Evolutionary conservation across 2,113 vertebrate species (phyloP).

Genomic region (Nyctereutes procyonoides): DNA sequence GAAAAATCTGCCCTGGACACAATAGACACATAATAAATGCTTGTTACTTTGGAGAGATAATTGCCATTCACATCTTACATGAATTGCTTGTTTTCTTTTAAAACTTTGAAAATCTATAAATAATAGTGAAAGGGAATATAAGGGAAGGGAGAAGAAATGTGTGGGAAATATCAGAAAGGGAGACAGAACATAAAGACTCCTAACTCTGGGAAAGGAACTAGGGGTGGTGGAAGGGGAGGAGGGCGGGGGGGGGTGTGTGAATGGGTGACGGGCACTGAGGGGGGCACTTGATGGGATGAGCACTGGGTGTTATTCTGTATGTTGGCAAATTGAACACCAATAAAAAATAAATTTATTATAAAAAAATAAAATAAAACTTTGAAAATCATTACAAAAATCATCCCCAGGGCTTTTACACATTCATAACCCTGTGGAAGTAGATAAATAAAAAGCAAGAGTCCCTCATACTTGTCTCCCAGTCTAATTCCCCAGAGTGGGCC

Average conservation of each 20-base stretch:
- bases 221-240: no score
- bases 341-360: no score
- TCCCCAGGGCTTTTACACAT: background rate
- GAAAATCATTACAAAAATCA: background rate
- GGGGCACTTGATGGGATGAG: no score
- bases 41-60: constrained; percentile 17
- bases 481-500: background rate
- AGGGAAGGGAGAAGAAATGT: no score
- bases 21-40: constrained; percentile 33
- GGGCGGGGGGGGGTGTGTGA: no score
- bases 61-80: background rate
- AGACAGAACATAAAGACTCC: no score
- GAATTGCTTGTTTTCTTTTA: background rate
- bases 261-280: no score
- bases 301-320: no score
- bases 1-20: constrained; percentile 32
- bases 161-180: no score
- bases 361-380: background rate
- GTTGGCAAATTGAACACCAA: no score
- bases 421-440: background rate
- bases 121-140: no score
- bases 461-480: background rate
- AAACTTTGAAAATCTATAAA: background rate
- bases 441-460: background rate
- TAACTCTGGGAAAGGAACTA: no score